Evolutionary conservation across 2,888 invertebrate genomes (phyloP).

Genomic region (Andricus curvator): DNA sequence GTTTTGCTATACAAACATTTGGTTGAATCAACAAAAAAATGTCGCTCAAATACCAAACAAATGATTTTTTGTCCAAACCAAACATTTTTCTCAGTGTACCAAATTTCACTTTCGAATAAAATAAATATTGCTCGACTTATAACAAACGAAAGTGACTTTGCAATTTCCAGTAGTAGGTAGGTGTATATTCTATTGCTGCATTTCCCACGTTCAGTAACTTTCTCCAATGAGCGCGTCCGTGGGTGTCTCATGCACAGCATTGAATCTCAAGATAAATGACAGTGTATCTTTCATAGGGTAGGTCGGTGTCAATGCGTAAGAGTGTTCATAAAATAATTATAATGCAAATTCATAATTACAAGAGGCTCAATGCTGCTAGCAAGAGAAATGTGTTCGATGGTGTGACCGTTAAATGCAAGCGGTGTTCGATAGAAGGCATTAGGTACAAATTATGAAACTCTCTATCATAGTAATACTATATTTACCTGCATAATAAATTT

Average conservation of each 20-base stretch:
- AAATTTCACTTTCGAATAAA: constrained; percentile 21
- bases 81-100: background rate
- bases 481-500: constrained; percentile 12
- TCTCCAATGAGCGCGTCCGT: constrained; percentile 64
- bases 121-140: constrained; percentile 5
- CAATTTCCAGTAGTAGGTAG: constrained; percentile 24
- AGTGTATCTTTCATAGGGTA: constrained; percentile 28
- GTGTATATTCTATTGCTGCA: constrained; percentile 46
- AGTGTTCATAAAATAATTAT: constrained; percentile 24
- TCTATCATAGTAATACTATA: constrained; percentile 24
- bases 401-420: background rate
- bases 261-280: constrained; percentile 21
- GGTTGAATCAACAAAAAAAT: no score
- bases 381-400: background rate
- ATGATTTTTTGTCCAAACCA: no score
- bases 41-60: no score
- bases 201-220: constrained; percentile 75
- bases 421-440: background rate
- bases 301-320: constrained; percentile 32
- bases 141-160: constrained; percentile 35
- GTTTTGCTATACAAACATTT: no score
- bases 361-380: constrained; percentile 21
- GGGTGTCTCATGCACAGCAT: constrained; percentile 20
- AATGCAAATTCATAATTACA: constrained; percentile 17
- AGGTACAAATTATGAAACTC: constrained; percentile 14